Evolutionary conservation across 2,797 vertebrate species (phyloP).

Genomic region (Aulostomus chinensis): DNA sequence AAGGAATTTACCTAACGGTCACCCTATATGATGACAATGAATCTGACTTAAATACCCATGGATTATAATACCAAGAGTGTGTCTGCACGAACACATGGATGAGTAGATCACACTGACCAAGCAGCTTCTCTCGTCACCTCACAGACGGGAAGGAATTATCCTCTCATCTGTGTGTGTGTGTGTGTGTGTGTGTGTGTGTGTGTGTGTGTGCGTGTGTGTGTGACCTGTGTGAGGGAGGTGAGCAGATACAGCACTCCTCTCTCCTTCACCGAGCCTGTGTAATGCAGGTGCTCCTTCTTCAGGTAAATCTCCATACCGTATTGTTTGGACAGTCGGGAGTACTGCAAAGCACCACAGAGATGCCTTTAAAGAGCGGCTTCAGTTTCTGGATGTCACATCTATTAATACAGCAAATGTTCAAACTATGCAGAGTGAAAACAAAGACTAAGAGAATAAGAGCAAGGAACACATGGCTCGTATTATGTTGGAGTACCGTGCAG

Average conservation of each 20-base stretch:
- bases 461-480: too few species aligned
- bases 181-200: too few species aligned
- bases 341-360: slow-evolving; percentile 72
- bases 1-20: too few species aligned
- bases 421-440: too few species aligned
- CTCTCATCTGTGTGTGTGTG: too few species aligned
- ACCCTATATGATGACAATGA: not conserved
- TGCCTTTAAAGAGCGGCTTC: too few species aligned
- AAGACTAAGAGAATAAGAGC: too few species aligned
- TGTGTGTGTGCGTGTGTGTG: too few species aligned
- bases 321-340: slow-evolving; percentile 91
- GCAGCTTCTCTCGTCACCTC: not conserved
- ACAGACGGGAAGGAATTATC: slow-evolving; percentile 4
- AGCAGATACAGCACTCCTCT: slow-evolving; percentile 87
- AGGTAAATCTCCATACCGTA: slow-evolving; percentile 90
- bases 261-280: slow-evolving; percentile 91
- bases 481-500: slow-evolving; percentile 80
- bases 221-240: slow-evolving; percentile 85
- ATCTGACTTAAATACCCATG: not conserved
- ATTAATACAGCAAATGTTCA: too few species aligned
- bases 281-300: slow-evolving; percentile 92
- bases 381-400: too few species aligned
- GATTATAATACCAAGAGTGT: not conserved
- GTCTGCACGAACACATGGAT: slow-evolving; percentile 12
- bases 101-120: slow-evolving; percentile 5